Base-by-base conservation (phyloP, 2,888 invertebrate genomes). In the Hofmannophila pseudospretella region DNA sequence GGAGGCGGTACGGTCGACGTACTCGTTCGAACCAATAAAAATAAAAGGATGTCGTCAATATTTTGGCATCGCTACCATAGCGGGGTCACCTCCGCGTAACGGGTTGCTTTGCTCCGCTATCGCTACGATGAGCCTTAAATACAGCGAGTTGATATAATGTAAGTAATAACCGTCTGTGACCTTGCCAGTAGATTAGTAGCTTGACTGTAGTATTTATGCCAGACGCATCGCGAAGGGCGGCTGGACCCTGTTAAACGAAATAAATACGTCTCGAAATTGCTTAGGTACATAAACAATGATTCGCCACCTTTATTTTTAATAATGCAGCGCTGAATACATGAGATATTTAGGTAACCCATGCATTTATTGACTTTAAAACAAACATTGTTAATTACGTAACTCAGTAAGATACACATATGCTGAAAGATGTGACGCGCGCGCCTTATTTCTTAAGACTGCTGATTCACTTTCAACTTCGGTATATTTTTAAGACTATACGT, bases 1-100 rank as follows among this genome's bases (percentile, higher is more conserved):
- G 16, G 74, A 71, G 71, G 70, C 67, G 73, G 66, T 54, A 62
- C 82, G 82, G 84, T 84, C 85, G 82, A 67, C 77, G 82, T 75
- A 79, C 84, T 78, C 80, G 59, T 22, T 55, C 68, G 67, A 67
- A 70, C 70, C 72, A 80, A 80, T 84, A 81, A 77, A 85, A 84
- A 85, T 81, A 85, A n/a, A n/a, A 82, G 85, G 85, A 85, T 85
- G 85, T 78, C 84, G 85, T 85, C 85, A 85, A 84, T 81, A 69
- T 67, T 67, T 82, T 85, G 82, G 85, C 84, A 80, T 70, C 79
- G 67, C 50, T 57, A 42, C 69, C 68, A 67, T 71, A 55, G 66
- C 64, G 67, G 73, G 75, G 76, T 80, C 80, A 78, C 76, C 77
- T 75, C 73, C 57, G 54, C 47, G n/a, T n/a, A 29, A 37, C 37